Conservation (phyloP, 2,113 vertebrate species). For the Phocoena sinus region DNA sequence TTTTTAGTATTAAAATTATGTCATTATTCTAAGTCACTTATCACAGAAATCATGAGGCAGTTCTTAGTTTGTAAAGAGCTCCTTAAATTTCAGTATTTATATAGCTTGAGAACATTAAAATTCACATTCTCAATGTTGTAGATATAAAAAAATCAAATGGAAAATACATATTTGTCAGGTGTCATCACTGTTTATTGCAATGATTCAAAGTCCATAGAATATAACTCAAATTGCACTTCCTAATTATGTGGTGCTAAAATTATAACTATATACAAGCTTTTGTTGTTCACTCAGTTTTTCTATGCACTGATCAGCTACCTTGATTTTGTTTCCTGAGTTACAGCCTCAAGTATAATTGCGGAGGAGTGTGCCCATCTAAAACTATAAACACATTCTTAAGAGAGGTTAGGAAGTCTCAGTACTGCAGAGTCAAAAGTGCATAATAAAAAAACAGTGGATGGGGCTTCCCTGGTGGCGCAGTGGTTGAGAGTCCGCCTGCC, state of each 20-base stretch:
- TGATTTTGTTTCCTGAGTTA: not conserved
- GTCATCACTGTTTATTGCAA: not conserved
- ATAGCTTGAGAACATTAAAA: not conserved
- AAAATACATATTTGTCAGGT: not conserved
- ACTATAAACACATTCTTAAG: not conserved
- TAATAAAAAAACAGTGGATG: not conserved
- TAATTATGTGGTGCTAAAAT: not conserved
- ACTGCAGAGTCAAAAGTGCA: not conserved
- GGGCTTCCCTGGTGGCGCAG: too few relatives aligned
- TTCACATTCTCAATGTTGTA: not conserved
- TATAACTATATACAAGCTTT: not conserved
- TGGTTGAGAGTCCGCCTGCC: too few relatives aligned
- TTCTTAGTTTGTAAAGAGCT: not conserved
- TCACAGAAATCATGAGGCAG: not conserved
- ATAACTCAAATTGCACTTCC: not conserved
- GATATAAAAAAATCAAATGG: not conserved
- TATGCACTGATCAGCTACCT: not conserved
- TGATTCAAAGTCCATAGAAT: not conserved
- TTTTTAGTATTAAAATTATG: not conserved
- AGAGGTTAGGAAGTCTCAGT: not conserved
- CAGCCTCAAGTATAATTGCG: not conserved
- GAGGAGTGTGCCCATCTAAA: not conserved
- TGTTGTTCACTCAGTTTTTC: not conserved
- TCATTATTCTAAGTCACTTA: not conserved
- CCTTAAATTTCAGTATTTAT: not conserved